These are phyloP conservation scores for Perca fluviatilis DNA, from an alignment of 2,113 vertebrate genomes.

Conservation along the genomic window DNA sequence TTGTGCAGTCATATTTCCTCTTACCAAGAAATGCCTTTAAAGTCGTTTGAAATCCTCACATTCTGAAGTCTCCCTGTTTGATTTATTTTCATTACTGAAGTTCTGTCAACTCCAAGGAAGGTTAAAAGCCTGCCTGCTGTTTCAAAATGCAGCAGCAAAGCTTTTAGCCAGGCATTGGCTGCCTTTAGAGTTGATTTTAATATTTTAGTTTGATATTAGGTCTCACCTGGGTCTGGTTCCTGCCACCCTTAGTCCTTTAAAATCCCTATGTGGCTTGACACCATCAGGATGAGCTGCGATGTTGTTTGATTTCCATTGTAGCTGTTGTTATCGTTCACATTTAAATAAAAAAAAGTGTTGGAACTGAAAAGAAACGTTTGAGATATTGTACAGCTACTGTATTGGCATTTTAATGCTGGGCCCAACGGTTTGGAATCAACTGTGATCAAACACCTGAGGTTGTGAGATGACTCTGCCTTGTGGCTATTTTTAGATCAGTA, in stretches of 20 bases:
- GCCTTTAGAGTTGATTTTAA: conserved; percentile 35
- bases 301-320: not conserved
- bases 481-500: conserved; percentile 79
- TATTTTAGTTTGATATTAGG: conserved; percentile 32
- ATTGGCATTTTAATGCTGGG: not conserved
- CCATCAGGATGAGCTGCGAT: not conserved
- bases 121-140: conserved; percentile 11
- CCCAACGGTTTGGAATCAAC: conserved; percentile 45
- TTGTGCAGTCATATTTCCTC: not conserved
- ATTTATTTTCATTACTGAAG: conserved; percentile 22
- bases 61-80: conserved; percentile 5
- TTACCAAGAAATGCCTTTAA: not conserved
- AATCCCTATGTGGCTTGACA: conserved; percentile 2
- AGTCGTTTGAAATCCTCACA: not conserved
- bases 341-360: not conserved
- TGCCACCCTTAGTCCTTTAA: conserved; percentile 7
- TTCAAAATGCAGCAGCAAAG: conserved; percentile 9
- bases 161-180: conserved; percentile 27
- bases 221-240: conserved; percentile 7
- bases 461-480: conserved; percentile 68
- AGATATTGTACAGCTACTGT: not conserved
- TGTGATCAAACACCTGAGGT: conserved; percentile 73
- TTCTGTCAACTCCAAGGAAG: conserved; percentile 20
- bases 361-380: not conserved
- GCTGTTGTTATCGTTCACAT: not conserved